Evolutionary conservation across 1,140 invertebrate species (phyloP).

Genomic region (Zaprionus davidi): DNA sequence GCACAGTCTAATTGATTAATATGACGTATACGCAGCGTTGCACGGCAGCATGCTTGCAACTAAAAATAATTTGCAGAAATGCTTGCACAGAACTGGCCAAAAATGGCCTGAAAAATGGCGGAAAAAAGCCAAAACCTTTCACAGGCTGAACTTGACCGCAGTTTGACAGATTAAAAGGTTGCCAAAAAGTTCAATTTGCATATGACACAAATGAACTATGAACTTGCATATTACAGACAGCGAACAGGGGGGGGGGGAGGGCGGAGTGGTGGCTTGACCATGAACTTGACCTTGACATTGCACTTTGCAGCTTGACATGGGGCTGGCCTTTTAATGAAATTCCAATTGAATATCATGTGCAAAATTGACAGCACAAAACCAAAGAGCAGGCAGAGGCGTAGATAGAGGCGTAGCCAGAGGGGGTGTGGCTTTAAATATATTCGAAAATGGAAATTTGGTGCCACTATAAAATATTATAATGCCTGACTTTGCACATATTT

Average conservation of each 20-base stretch:
- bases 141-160: neutral
- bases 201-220: neutral
- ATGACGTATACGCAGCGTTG: constrained; percentile 32
- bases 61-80: neutral
- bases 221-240: neutral
- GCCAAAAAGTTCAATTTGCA: neutral
- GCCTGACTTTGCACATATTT: neutral
- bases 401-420: too few relatives aligned
- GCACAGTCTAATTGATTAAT: constrained; percentile 23
- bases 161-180: neutral
- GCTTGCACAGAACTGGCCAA: fast-evolving
- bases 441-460: too few relatives aligned
- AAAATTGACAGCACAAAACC: neutral
- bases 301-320: neutral
- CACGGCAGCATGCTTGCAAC: neutral
- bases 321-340: neutral
- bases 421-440: too few relatives aligned
- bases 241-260: too few relatives aligned
- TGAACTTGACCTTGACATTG: neutral
- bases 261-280: neutral
- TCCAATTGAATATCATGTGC: neutral
- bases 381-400: too few relatives aligned
- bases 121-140: too few relatives aligned
- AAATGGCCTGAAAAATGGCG: neutral
- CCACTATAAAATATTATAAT: too few relatives aligned